Evolutionary conservation across 2,888 invertebrate genomes (phyloP).

Genomic region (Mechanitis mazaeus): DNA sequence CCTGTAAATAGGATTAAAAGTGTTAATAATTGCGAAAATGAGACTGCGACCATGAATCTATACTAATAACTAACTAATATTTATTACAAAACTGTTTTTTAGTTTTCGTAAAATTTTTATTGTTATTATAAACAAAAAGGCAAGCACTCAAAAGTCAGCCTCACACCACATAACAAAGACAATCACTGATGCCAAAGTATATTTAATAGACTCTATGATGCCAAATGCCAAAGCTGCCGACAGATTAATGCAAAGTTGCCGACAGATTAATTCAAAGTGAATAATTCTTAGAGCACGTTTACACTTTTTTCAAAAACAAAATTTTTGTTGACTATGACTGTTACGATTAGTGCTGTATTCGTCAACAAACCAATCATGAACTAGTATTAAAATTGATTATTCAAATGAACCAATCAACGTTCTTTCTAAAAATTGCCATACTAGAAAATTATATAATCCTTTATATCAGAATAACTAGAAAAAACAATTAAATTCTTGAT

Average conservation of each 20-base stretch:
- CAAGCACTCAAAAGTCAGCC: neutral
- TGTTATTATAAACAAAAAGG: conserved; percentile 3
- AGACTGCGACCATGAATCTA: too few species aligned
- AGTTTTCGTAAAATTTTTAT: neutral
- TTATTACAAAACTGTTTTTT: neutral
- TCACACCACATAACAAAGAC: conserved; percentile 17
- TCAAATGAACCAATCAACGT: conserved; percentile 5
- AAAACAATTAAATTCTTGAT: too few species aligned
- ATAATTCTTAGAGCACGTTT: conserved; percentile 5
- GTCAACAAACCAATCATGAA: conserved; percentile 14
- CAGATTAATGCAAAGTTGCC: conserved; percentile 1
- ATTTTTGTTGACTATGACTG: neutral
- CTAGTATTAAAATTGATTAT: neutral
- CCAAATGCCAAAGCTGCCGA: too few species aligned
- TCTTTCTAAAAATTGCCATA: neutral
- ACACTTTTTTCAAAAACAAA: neutral
- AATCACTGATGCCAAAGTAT: conserved; percentile 9
- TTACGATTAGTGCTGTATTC: neutral
- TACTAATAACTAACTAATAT: neutral
- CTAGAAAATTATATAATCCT: neutral
- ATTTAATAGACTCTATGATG: neutral
- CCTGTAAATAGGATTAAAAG: conserved; percentile 17
- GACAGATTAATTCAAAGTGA: neutral
- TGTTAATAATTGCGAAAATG: conserved; percentile 7
- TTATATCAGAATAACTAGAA: neutral